These are phyloP conservation scores for Pogonognathellus flavescens DNA, from an alignment of 1,140 invertebrate species.

Conservation along the genomic window DNA sequence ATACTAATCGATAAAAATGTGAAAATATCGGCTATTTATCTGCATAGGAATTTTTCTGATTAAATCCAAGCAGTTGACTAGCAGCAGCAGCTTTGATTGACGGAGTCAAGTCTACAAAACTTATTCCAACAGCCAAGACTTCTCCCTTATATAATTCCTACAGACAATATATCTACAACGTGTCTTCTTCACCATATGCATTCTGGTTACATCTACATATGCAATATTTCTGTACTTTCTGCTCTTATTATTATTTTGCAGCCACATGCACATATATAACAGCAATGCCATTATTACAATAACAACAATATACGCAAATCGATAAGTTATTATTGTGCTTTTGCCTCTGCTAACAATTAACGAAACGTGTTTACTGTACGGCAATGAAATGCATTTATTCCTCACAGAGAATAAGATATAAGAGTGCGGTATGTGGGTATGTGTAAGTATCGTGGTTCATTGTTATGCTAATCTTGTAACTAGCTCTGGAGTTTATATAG, in stretches of 20 bases:
- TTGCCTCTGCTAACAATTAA: constrained; percentile 7
- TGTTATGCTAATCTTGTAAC: constrained; percentile 10
- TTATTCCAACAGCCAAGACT: neutral
- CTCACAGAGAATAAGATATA: neutral
- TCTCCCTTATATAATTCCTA: neutral
- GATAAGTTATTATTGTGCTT: neutral
- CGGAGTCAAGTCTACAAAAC: neutral
- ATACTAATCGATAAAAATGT: constrained; percentile 42
- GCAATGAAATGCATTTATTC: neutral
- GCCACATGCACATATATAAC: neutral
- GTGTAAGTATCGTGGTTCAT: neutral
- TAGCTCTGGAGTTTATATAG: too few species aligned
- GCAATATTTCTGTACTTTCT: neutral
- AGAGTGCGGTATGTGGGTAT: neutral
- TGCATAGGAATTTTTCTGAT: constrained; percentile 30
- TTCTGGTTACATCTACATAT: neutral
- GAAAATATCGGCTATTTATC: constrained; percentile 27
- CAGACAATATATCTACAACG: neutral
- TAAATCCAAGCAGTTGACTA: constrained; percentile 9
- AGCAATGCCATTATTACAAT: neutral
- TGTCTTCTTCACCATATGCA: neutral
- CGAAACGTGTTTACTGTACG: constrained; percentile 4
- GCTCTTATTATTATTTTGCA: neutral
- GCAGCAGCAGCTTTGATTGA: neutral
- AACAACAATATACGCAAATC: neutral